These are phyloP conservation scores for Hybos culiciformis DNA, from an alignment of 2,888 invertebrate genomes.

Conservation along the genomic window DNA sequence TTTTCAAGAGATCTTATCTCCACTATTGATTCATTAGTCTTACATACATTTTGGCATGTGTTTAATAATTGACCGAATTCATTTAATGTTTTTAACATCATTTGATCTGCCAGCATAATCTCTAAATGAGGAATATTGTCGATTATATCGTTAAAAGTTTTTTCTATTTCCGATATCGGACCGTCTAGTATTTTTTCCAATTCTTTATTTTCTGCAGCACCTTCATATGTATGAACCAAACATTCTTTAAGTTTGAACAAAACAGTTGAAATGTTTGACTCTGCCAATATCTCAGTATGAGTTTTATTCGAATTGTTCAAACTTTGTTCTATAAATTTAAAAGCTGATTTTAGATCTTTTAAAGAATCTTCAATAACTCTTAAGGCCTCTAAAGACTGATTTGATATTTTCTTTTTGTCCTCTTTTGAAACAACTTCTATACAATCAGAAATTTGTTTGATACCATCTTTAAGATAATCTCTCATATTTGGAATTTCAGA, in stretches of 20 bases:
- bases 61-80: slow-evolving; percentile 20
- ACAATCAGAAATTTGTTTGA: slow-evolving; percentile 27
- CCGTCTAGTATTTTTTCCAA: slow-evolving; percentile 18
- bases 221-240: slow-evolving; percentile 31
- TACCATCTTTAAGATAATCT: slow-evolving; percentile 21
- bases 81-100: slow-evolving; percentile 28
- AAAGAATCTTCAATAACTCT: slow-evolving; percentile 13
- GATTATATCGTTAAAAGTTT: slow-evolving; percentile 29
- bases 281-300: slow-evolving; percentile 10
- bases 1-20: not conserved
- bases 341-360: slow-evolving; percentile 20
- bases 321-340: slow-evolving; percentile 15
- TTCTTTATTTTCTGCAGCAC: slow-evolving; percentile 22
- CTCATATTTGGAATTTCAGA: slow-evolving; percentile 12
- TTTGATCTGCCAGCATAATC: slow-evolving; percentile 36
- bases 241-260: slow-evolving; percentile 31
- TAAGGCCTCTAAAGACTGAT: not conserved
- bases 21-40: not conserved
- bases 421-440: slow-evolving; percentile 11
- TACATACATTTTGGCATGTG: not conserved
- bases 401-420: not conserved
- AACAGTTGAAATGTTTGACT: slow-evolving; percentile 25
- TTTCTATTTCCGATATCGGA: slow-evolving; percentile 22
- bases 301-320: slow-evolving; percentile 22
- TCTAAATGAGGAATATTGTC: slow-evolving; percentile 29